A percentile compares a stretch with the other conserved stretches of the same genome.
Evolutionary conservation across 2,113 vertebrate genomes (phyloP).

Genomic region (Lampris incognitus): DNA sequence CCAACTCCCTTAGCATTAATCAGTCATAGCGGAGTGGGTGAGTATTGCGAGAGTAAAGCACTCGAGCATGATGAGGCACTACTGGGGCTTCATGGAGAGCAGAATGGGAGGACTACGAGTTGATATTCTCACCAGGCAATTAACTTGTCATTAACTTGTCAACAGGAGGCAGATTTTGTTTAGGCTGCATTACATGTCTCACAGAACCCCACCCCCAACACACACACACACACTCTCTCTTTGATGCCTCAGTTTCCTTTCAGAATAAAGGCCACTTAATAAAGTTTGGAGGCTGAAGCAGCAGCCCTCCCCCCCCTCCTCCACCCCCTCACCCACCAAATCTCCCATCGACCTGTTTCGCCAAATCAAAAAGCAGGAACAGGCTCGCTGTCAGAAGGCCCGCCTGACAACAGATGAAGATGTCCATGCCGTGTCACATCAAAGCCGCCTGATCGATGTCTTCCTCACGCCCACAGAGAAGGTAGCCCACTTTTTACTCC

Average conservation of each 20-base stretch:
- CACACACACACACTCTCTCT: conserved; percentile 10
- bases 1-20: conserved; percentile 53
- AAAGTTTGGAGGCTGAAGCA: conserved; percentile 34
- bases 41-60: conserved; percentile 36
- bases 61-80: conserved; percentile 20
- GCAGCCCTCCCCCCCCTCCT: conserved; percentile 19
- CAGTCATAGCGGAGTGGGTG: conserved; percentile 34
- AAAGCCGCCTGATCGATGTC: conserved; percentile 50
- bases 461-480: conserved; percentile 34
- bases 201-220: too few species aligned
- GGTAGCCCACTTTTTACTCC: conserved; percentile 22
- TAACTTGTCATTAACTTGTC: conserved; percentile 57
- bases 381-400: conserved; percentile 20
- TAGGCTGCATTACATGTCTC: conserved; percentile 11
- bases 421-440: conserved; percentile 41
- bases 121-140: conserved; percentile 60
- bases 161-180: conserved; percentile 55
- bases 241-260: conserved; percentile 43
- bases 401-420: conserved; percentile 48
- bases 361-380: conserved; percentile 51
- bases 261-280: conserved; percentile 23
- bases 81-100: conserved; percentile 36
- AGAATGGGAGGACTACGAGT: conserved; percentile 28
- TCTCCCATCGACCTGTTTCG: conserved; percentile 29
- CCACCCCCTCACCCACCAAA: too few species aligned